Conservation (phyloP, 2,113 vertebrate genomes). For the Ifrita kowaldi region DNA sequence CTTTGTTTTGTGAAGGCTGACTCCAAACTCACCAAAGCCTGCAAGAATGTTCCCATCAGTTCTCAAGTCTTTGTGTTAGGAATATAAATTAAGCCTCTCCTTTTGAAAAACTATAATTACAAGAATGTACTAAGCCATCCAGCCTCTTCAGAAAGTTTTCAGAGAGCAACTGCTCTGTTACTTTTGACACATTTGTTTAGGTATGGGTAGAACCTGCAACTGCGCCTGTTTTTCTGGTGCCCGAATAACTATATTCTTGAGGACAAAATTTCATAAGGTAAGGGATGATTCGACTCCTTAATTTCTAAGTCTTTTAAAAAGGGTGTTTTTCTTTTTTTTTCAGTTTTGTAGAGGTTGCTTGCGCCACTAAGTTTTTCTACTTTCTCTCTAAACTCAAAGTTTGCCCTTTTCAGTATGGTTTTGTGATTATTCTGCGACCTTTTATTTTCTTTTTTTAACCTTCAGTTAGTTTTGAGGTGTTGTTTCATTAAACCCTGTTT, state of each 20-base stretch:
- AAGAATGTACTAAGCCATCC: neutral
- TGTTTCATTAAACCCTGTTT: neutral
- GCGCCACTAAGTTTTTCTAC: neutral
- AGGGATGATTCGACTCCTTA: neutral
- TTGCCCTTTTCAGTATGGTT: accelerated
- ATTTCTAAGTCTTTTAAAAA: neutral
- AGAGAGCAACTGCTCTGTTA: neutral
- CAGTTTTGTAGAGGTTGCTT: neutral
- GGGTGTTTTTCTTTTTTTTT: too few species aligned
- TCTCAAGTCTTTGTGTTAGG: neutral
- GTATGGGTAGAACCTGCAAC: neutral
- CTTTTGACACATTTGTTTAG: neutral
- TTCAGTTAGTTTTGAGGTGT: neutral
- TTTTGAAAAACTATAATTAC: neutral
- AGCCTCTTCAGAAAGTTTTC: neutral
- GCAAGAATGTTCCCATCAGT: neutral
- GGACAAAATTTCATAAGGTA: neutral
- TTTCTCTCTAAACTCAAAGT: neutral
- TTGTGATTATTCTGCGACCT: neutral
- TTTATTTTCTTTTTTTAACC: neutral
- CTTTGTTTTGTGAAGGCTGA: neutral
- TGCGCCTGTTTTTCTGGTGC: neutral
- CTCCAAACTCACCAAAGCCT: neutral
- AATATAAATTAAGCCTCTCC: neutral
- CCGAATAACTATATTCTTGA: neutral